Conservation (phyloP, 2,113 vertebrate species). For the Dicerorhinus sumatrensis region DNA sequence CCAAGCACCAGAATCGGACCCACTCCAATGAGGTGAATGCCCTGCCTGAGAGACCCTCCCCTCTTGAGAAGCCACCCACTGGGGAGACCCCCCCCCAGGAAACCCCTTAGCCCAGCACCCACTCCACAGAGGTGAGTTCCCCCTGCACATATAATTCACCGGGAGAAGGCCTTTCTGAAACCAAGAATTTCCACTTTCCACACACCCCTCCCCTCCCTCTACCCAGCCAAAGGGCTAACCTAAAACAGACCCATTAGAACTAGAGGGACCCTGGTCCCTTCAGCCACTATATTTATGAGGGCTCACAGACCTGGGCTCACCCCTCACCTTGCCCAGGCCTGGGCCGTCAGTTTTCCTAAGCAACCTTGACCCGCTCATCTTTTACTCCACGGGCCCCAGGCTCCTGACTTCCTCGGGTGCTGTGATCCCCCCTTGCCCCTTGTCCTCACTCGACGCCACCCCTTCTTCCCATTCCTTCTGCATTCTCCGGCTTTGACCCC, state of each 20-base stretch:
- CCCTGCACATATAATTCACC: neutral
- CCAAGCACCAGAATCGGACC: conserved; percentile 98
- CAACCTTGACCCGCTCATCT: neutral
- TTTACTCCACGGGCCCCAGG: neutral
- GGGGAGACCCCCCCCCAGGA: neutral
- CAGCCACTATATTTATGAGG: neutral
- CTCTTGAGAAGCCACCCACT: neutral
- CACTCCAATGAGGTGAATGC: conserved; percentile 96
- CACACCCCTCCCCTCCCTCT: neutral
- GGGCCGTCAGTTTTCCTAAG: neutral
- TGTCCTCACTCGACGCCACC: neutral
- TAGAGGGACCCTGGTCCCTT: neutral
- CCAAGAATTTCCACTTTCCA: neutral
- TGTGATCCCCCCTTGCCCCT: too few relatives aligned
- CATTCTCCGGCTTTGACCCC: neutral
- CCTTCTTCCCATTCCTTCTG: neutral
- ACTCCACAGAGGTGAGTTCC: neutral
- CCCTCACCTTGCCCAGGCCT: neutral
- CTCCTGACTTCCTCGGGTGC: neutral
- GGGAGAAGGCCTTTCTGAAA: conserved; percentile 2
- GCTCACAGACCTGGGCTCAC: neutral
- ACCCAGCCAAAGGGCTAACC: neutral
- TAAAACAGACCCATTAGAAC: neutral
- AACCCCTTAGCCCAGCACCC: conserved; percentile 47
- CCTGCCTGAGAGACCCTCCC: neutral